A percentile compares a stretch with the other conserved stretches of the same genome.
Conservation (phyloP, 2,113 vertebrate species). For the Notechis scutatus region DNA sequence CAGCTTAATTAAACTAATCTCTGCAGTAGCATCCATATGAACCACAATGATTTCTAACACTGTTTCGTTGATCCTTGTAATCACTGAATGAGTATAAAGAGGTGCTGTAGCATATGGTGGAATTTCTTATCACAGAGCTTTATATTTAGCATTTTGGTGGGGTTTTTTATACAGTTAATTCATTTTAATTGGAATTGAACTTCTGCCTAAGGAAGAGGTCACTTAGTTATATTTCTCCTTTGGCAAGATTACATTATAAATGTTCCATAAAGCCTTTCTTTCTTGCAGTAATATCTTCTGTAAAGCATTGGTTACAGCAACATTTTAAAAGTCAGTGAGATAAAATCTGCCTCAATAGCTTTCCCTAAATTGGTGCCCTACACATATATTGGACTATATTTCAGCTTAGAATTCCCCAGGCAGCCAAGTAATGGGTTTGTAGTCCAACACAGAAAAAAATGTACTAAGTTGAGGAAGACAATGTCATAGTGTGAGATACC, state of each 20-base stretch:
- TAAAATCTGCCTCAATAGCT: background rate
- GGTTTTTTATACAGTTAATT: background rate
- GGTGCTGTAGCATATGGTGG: constrained; percentile 9
- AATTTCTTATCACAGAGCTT: constrained; percentile 22
- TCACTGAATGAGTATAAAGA: constrained; percentile 30
- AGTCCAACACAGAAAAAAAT: background rate
- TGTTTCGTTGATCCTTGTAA: constrained; percentile 47
- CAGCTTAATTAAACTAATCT: constrained; percentile 69
- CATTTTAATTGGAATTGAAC: constrained; percentile 48
- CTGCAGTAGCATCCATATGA: constrained; percentile 36
- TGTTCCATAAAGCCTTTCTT: constrained; percentile 17
- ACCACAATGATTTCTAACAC: constrained; percentile 58
- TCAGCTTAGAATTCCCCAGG: background rate
- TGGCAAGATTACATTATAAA: constrained; percentile 34
- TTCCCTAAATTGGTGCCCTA: background rate
- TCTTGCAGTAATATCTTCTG: background rate
- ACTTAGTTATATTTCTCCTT: constrained; percentile 23
- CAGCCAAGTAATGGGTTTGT: background rate
- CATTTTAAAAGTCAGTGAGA: rapidly evolving
- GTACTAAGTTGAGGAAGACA: background rate
- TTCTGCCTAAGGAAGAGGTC: constrained; percentile 41
- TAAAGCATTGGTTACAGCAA: background rate
- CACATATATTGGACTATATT: background rate
- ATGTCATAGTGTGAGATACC: background rate
- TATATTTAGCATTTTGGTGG: constrained; percentile 37